phyloP scores from a whole-genome alignment of 2,113 vertebrate species.

The Syrmaticus mikado region DNA sequence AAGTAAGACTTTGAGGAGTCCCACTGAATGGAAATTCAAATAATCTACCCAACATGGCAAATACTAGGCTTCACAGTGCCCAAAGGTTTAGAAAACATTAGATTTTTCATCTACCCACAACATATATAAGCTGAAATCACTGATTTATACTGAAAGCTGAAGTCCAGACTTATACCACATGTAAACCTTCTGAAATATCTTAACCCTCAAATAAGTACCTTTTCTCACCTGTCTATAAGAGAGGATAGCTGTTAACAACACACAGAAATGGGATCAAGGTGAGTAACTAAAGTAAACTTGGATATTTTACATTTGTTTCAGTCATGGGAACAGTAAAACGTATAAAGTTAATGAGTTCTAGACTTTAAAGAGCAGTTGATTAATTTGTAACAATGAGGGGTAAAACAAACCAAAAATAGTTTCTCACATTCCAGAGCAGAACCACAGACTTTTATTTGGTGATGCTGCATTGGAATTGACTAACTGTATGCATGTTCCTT shows the following conservation, averaged over 20 bases:
- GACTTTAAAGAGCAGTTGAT: slow-evolving; percentile 82
- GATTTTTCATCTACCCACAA: not conserved
- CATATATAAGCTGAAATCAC: not conserved
- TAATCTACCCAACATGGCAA: not conserved
- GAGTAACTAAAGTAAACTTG: slow-evolving; percentile 61
- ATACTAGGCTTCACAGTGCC: not conserved
- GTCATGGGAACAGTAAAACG: slow-evolving; percentile 80
- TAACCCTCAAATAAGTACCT: slow-evolving; percentile 1
- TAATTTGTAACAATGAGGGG: slow-evolving; percentile 84
- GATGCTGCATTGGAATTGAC: not conserved
- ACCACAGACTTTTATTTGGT: slow-evolving; percentile 55
- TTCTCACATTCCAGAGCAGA: slow-evolving; percentile 78
- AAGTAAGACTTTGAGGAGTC: not conserved
- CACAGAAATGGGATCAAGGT: slow-evolving; percentile 32
- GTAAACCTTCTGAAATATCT: not conserved
- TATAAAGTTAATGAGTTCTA: slow-evolving; percentile 84
- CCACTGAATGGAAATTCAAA: not conserved
- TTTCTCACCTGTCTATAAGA: not conserved
- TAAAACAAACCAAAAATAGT: slow-evolving; percentile 80
- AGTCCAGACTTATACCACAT: not conserved
- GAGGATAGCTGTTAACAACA: slow-evolving; percentile 10
- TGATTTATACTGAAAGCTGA: not conserved
- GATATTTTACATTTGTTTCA: slow-evolving; percentile 72
- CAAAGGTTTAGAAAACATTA: not conserved
- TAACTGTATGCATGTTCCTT: not conserved